Evolutionary conservation across 2,797 vertebrate species (phyloP), one percentile per base, ranked within the genome.

Genomic region (Amniataba percoides): DNA sequence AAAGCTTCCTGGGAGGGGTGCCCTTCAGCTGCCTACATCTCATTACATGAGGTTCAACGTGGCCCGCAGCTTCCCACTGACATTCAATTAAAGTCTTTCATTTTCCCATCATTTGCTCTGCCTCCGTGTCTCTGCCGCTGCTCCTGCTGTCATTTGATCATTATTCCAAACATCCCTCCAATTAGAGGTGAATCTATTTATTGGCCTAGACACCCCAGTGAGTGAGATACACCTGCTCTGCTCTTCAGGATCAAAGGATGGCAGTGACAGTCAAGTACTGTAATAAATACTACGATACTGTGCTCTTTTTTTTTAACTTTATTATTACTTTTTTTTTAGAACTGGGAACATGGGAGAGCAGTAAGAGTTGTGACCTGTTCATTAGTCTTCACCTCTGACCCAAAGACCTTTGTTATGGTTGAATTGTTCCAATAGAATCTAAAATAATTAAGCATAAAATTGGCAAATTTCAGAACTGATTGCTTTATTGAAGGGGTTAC

Each of bases 21-120:
- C 84, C 91, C 87, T 88, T 91, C 85, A 89, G 86, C 85, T 61
- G 76, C 71, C 77, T 70, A 74, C 81, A 75, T 87, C 81, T 88
- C 88, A 89, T 91, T 89, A 90, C 80, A 75, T 3, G 64, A 73
- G 71, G 56, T 83, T 90, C 84, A 83, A 75, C 46, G 16, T 71
- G 80, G 77, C 87, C 84, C 67, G 64, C 71, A 78, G 90, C 82
- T 52, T 85, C 84, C 86, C 15, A 51, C 87, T 94, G 92, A 89
- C 90, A 90, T 93, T 92, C 88, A 92, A 90, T 89, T 91, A 90
- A 80, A 90, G 66, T 52, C 80, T 86, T 89, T 87, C 60, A 78
- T 90, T 91, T 90, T 80, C 48, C 75, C 78, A 80, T 85, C 57
- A 77, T 88, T 87, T 81, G 78, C 83, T 78, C 80, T 67, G 85